Evolutionary conservation across 2,113 vertebrate genomes (phyloP).

Genomic region (Fulica atra): DNA sequence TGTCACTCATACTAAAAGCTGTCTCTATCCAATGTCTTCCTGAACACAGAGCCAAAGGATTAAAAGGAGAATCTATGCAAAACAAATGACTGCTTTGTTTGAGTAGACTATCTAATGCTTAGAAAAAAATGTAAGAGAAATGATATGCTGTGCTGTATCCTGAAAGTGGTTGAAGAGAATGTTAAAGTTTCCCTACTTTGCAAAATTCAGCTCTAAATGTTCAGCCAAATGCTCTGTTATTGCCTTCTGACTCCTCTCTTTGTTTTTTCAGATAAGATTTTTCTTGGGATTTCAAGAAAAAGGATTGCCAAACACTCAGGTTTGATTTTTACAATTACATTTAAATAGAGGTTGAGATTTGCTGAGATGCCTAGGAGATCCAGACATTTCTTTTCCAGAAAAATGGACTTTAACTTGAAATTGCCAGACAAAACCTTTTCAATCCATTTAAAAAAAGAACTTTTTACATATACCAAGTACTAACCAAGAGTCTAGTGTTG

Average conservation of each 20-base stretch:
- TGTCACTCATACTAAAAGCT: constrained; percentile 20
- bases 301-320: neutral
- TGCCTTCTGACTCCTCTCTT: constrained; percentile 21
- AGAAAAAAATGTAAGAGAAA: constrained; percentile 5
- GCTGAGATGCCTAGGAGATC: neutral
- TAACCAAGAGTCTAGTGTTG: neutral
- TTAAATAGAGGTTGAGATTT: neutral
- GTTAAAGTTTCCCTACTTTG: neutral
- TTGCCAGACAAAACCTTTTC: neutral
- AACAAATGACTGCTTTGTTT: constrained; percentile 24
- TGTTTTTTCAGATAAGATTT: constrained; percentile 6
- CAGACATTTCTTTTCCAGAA: neutral
- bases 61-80: neutral
- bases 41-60: constrained; percentile 17
- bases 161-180: neutral
- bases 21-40: constrained; percentile 28
- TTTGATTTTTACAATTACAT: constrained; percentile 14
- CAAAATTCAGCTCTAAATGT: constrained; percentile 1
- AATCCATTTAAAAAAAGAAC: neutral
- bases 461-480: neutral
- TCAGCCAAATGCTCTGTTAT: neutral
- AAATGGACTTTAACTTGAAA: neutral
- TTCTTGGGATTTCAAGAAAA: neutral
- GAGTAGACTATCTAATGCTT: neutral
- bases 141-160: neutral